Percentiles rank a stretch among this genome's conserved stretches.
Evolutionary conservation across 2,797 vertebrate genomes (phyloP).

Genomic region (Anabacerthia variegaticeps): DNA sequence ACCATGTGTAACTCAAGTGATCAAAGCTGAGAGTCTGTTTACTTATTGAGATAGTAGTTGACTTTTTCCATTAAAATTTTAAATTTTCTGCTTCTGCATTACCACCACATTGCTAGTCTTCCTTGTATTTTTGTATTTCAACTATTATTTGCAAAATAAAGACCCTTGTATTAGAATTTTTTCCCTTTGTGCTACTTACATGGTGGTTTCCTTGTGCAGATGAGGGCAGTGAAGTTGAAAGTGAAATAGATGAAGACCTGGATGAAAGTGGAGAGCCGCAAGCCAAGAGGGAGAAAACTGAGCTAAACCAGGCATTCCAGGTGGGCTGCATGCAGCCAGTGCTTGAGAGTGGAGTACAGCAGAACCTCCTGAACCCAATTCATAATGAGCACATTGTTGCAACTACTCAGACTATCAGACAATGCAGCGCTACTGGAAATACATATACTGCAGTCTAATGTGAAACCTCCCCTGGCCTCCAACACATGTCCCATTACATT

Average conservation of each 20-base stretch:
- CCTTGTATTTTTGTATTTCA: background rate
- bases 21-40: background rate
- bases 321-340: constrained; percentile 83
- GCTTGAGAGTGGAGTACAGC: constrained; percentile 84
- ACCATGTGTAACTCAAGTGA: background rate
- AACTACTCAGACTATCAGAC: constrained; percentile 92
- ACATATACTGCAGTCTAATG: constrained; percentile 92
- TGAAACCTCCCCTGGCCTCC: background rate
- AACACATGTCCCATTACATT: constrained; percentile 8
- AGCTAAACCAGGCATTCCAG: constrained; percentile 78
- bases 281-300: constrained; percentile 83
- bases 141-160: background rate
- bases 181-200: constrained; percentile 10
- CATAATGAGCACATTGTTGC: constrained; percentile 91
- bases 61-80: background rate
- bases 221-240: constrained; percentile 85
- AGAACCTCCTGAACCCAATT: constrained; percentile 88
- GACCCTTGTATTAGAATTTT: background rate
- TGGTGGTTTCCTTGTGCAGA: constrained; percentile 77
- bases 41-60: background rate
- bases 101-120: background rate
- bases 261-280: constrained; percentile 83
- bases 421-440: constrained; percentile 94
- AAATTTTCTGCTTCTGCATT: background rate
- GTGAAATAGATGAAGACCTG: constrained; percentile 83